Evolutionary conservation across 2,113 vertebrate species (phyloP).

Genomic region (Meleagris gallopavo): DNA sequence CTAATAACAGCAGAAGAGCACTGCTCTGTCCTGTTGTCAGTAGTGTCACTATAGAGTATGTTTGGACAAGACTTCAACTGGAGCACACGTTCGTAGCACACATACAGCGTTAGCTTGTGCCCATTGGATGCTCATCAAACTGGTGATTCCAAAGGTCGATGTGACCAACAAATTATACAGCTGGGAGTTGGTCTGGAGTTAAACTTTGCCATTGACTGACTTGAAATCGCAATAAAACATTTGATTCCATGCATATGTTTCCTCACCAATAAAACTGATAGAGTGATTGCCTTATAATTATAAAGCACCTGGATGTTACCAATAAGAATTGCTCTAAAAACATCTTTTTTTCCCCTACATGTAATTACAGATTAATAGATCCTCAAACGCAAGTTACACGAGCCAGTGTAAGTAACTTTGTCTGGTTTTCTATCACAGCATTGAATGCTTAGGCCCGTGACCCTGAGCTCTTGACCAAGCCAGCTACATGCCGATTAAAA

Average conservation of each 20-base stretch:
- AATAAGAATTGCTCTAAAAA: neutral
- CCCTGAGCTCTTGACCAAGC: neutral
- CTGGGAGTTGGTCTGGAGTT: neutral
- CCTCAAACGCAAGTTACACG: slow-evolving; percentile 96
- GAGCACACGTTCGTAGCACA: rapidly evolving
- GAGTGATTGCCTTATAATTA: neutral
- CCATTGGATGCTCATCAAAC: rapidly evolving
- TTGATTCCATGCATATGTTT: neutral
- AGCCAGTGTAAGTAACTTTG: slow-evolving; percentile 87
- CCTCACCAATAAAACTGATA: neutral
- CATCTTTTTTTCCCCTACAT: neutral
- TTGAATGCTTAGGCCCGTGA: neutral
- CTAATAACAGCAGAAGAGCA: neutral
- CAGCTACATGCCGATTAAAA: neutral
- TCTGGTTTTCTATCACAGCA: neutral
- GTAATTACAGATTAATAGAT: slow-evolving; percentile 89
- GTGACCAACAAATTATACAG: rapidly evolving
- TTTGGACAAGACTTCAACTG: neutral
- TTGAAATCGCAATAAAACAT: neutral
- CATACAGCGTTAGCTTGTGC: rapidly evolving
- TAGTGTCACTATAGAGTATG: neutral
- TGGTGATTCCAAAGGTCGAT: neutral
- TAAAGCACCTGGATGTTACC: neutral
- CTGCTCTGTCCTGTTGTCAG: neutral
- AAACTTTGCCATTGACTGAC: neutral